Conservation (phyloP, 2,888 invertebrate genomes). For the Drosophila affinis region DNA sequence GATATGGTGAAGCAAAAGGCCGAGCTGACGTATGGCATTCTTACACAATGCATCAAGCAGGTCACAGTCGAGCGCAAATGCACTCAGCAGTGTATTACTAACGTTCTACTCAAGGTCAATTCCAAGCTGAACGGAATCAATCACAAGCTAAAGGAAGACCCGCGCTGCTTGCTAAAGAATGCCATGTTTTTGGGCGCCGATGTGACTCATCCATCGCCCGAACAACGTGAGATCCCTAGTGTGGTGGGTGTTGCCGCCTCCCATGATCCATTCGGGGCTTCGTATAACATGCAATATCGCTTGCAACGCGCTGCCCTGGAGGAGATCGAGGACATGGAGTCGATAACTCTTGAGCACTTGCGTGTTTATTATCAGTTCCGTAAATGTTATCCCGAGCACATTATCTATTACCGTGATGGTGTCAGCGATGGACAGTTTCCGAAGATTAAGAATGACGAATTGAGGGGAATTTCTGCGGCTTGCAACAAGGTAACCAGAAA, state of each 20-base stretch:
- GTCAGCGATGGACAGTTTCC: constrained; percentile 94
- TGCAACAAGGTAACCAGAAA: constrained; percentile 83
- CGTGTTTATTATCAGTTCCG: constrained; percentile 85
- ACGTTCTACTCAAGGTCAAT: constrained; percentile 91
- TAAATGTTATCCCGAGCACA: constrained; percentile 83
- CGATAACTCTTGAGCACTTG: constrained; percentile 88
- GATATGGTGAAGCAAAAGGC: constrained; percentile 88
- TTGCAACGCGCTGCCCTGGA: constrained; percentile 90
- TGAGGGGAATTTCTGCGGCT: constrained; percentile 89
- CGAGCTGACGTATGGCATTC: constrained; percentile 88
- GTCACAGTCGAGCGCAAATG: constrained; percentile 83
- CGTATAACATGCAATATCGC: constrained; percentile 90
- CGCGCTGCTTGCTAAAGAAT: constrained; percentile 52
- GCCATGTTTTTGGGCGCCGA: constrained; percentile 92
- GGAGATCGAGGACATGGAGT: constrained; percentile 89
- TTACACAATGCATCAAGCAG: constrained; percentile 90
- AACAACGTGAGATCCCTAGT: constrained; percentile 85
- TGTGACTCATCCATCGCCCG: constrained; percentile 95
- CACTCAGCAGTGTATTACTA: constrained; percentile 87
- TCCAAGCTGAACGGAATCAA: constrained; percentile 93
- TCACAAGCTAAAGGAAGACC: constrained; percentile 84
- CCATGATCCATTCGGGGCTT: constrained; percentile 87
- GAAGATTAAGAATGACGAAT: constrained; percentile 86
- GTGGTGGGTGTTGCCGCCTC: constrained; percentile 91
- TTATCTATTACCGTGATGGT: constrained; percentile 93